Evolutionary conservation across 2,113 vertebrate species (phyloP).

Genomic region (Indicator maculatus): DNA sequence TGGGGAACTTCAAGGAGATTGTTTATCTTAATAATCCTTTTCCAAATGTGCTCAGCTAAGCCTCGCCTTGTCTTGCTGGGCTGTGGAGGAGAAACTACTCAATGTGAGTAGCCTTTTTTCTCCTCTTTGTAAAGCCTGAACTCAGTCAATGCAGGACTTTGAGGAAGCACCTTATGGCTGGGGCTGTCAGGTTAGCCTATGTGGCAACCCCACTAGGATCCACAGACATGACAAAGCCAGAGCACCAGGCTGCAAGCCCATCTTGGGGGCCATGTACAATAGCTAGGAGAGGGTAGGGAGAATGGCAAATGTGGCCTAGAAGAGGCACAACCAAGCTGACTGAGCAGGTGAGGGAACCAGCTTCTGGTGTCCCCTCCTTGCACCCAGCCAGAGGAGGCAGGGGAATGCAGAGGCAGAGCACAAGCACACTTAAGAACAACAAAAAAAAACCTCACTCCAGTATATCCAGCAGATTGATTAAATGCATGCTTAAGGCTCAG

Average conservation of each 20-base stretch:
- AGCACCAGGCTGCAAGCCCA: not conserved
- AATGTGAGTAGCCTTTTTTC: not conserved
- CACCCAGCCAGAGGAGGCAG: not conserved
- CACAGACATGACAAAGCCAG: not conserved
- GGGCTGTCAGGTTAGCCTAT: not conserved
- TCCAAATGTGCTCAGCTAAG: not conserved
- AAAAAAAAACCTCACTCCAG: not conserved
- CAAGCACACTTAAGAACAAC: not conserved
- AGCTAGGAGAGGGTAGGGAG: not conserved
- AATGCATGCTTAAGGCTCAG: not conserved
- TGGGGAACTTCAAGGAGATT: not conserved
- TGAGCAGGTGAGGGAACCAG: not conserved
- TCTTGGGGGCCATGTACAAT: not conserved
- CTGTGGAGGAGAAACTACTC: not conserved
- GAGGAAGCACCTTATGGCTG: not conserved
- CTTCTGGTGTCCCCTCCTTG: not conserved
- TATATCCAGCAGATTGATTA: not conserved
- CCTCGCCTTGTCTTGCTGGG: not conserved
- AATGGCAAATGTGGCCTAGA: not conserved
- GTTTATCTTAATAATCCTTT: not conserved
- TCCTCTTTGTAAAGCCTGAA: not conserved
- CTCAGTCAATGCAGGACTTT: not conserved
- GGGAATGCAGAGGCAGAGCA: not conserved
- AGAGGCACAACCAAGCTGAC: not conserved
- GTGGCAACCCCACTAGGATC: not conserved